Evolutionary conservation across 2,113 vertebrate genomes (phyloP).

Genomic region (Poecilia latipinna): DNA sequence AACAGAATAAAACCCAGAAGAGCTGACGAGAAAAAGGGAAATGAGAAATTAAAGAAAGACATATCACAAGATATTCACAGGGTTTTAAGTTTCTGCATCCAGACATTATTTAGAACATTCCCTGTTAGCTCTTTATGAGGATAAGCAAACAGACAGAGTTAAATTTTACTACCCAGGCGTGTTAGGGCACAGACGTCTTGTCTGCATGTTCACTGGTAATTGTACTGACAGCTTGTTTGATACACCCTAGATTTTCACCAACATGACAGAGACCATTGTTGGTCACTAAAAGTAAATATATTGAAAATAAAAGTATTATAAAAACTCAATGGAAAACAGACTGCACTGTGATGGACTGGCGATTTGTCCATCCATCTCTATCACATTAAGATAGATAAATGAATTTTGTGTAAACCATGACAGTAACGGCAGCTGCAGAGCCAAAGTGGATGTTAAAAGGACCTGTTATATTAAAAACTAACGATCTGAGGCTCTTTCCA

Average conservation of each 20-base stretch:
- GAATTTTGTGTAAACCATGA: not conserved
- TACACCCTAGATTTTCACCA: not conserved
- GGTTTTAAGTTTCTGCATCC: not conserved
- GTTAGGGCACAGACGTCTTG: not conserved
- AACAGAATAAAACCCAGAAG: not conserved
- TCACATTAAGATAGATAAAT: too few relatives aligned
- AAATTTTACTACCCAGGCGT: not conserved
- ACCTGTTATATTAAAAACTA: too few relatives aligned
- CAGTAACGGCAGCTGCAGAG: not conserved
- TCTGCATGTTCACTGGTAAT: not conserved
- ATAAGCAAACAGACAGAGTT: not conserved
- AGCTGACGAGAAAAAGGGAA: not conserved
- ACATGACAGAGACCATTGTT: not conserved
- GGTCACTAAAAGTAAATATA: not conserved
- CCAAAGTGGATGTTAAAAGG: too few relatives aligned
- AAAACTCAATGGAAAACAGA: too few relatives aligned
- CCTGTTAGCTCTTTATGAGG: not conserved
- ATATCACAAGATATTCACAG: not conserved
- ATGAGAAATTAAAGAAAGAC: not conserved
- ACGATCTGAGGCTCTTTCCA: too few relatives aligned
- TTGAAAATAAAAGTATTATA: not conserved
- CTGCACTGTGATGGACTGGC: too few relatives aligned
- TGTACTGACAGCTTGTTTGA: not conserved
- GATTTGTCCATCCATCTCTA: too few relatives aligned
- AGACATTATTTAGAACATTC: not conserved